Evolutionary conservation across 2,113 vertebrate genomes (phyloP), one percentile per base, ranked within the genome.

Genomic region (Phoenicopterus ruber): DNA sequence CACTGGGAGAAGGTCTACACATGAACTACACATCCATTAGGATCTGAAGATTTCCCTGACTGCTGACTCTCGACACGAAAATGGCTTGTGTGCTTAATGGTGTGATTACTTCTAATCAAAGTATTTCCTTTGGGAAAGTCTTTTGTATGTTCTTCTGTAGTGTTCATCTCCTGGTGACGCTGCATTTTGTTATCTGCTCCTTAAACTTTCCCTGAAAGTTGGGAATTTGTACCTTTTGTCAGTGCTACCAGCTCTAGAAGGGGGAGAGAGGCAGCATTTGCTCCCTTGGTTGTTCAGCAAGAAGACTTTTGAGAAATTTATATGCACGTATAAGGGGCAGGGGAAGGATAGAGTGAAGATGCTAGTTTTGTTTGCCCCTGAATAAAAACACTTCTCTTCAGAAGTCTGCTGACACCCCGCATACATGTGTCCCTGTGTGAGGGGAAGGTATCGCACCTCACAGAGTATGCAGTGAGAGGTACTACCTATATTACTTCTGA

Each of bases 11-110:
- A 67, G 47, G 21, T 38, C 31, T 15, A 4, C 32, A 14, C 0
- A 0, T 11, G 49, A 72, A 8, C 46, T 66, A 24, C 26, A 58
- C 1, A 1, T 49, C 54, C 1, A 0, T 54, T 70, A 25, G 22
- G 38, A 13, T 58, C 84, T 81, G 58, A 65, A 76, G 21, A 50
- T 81, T 82, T 82, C n/a, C 17, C 73, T 44, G 15, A 9, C 32
- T 1, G 2, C 36, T 40, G 20, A 31, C 22, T 84, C 44, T 70
- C 4, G 70, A 17, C 9, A 19, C 0, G 1, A 49, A 55, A 74
- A n/a, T 50, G 13, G 31, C 1, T 4, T 7, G 0, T 25, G 4
- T 46, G 40, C 49, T 54, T 81, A 44, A 57, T 2, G 2, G 14
- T 65, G 16, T 38, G 31, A 17, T 65, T 77, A 73, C 20, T 80